phyloP scores from a whole-genome alignment of 1,140 invertebrate species.

The Centruroides vittatus region DNA sequence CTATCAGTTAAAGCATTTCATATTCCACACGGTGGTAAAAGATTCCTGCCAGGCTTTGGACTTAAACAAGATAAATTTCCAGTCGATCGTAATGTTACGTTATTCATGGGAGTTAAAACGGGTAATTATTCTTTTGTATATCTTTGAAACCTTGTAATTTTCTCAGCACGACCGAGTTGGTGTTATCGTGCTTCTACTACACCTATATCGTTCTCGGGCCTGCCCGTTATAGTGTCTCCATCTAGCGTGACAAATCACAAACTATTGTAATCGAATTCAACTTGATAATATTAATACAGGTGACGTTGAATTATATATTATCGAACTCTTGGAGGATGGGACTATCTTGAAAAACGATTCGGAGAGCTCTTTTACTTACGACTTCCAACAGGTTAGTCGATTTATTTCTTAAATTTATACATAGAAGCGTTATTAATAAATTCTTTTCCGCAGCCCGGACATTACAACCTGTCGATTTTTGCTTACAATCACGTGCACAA shows the following conservation, averaged over 20 bases:
- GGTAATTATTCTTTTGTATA: constrained; percentile 5
- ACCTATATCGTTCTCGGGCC: too few relatives aligned
- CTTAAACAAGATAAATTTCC: constrained; percentile 15
- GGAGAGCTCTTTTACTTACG: constrained; percentile 10
- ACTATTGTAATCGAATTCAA: not conserved
- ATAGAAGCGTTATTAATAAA: not conserved
- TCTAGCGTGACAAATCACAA: not conserved
- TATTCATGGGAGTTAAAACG: constrained; percentile 14
- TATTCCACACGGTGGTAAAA: constrained; percentile 10
- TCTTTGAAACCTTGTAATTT: not conserved
- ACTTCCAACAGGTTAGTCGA: constrained; percentile 13
- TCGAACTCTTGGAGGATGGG: constrained; percentile 16
- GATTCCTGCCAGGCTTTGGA: constrained; percentile 16
- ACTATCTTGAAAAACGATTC: constrained; percentile 15
- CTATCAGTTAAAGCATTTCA: constrained; percentile 13
- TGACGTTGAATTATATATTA: constrained; percentile 19
- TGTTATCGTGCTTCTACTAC: too few relatives aligned
- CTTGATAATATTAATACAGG: constrained; percentile 3
- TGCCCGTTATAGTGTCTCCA: not conserved
- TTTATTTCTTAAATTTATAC: not conserved
- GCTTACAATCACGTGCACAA: constrained; percentile 22
- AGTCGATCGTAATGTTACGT: constrained; percentile 11
- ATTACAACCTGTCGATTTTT: constrained; percentile 21
- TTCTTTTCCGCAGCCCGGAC: constrained; percentile 14
- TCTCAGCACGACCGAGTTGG: too few relatives aligned